Conservation (phyloP, 1,140 invertebrate genomes). For the Zaprionus vittiger region DNA sequence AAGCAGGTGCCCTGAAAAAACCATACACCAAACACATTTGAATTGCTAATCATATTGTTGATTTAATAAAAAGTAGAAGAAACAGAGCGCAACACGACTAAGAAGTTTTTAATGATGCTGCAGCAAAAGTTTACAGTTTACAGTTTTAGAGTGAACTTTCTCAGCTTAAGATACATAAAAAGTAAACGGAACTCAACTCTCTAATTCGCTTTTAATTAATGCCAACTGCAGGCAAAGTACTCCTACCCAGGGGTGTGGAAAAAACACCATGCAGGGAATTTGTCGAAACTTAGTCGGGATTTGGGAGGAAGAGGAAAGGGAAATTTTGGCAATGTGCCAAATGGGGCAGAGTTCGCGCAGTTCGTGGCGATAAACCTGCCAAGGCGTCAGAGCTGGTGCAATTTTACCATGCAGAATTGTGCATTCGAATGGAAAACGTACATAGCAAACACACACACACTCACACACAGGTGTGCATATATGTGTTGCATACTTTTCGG, state of each 20-base stretch:
- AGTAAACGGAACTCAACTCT: conserved; percentile 47
- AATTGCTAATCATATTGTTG: conserved; percentile 77
- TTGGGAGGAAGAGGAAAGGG: background rate
- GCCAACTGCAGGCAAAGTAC: conserved; percentile 41
- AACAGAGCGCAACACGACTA: conserved; percentile 36
- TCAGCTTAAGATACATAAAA: background rate
- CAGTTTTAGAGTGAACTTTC: background rate
- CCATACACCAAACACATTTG: conserved; percentile 52
- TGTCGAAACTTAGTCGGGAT: conserved; percentile 19
- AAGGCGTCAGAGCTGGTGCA: conserved; percentile 31
- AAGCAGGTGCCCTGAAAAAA: conserved; percentile 47
- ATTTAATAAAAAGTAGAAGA: conserved; percentile 55
- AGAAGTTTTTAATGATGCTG: conserved; percentile 81
- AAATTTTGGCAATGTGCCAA: conserved; percentile 36
- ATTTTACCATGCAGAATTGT: conserved; percentile 16
- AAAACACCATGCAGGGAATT: conserved; percentile 21
- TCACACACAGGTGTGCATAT: background rate
- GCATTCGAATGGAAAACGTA: conserved; percentile 40
- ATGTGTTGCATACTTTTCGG: conserved; percentile 19
- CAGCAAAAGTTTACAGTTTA: conserved; percentile 53
- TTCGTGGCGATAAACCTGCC: conserved; percentile 36
- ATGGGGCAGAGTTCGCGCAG: conserved; percentile 23
- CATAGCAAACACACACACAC: conserved; percentile 26
- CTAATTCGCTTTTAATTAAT: conserved; percentile 80
- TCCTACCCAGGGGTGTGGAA: background rate